Evolutionary conservation across 2,888 invertebrate genomes (phyloP), one percentile per base, ranked within the genome.

Genomic region (Drosophila ezoana): DNA sequence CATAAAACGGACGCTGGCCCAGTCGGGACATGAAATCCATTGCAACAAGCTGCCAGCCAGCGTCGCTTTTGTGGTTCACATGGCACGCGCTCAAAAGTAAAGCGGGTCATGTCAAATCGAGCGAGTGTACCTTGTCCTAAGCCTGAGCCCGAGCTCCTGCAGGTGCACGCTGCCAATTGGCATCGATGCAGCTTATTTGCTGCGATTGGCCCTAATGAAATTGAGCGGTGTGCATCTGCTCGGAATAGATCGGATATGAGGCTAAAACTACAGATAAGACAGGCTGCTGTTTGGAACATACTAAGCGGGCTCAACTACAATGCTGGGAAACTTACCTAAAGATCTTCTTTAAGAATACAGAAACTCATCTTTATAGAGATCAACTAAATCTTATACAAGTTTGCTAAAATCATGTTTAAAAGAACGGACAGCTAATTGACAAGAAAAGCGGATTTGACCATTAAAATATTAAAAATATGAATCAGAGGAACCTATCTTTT

Each of bases 1-100:
- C 88, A 83, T 87, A 87, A 83, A 83, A 79, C 68, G 86, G 75
- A 76, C 79, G 54, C 58, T 70, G 56, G 60, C 60, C 47, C 51
- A 35, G 44, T 32, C 47, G 45, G 64, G n/a, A 69, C 52, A 52
- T 53, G 48, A 51, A 45, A 62, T 62, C 43, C 32, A 43, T 61
- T 61, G 51, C 71, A 71, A 72, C 56, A 72, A 51, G 45, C 59
- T 38, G 51, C 11, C 48, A 48, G 33, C 4, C 28, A 45, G 64
- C 37, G 61, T 23, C 37, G 73, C 71, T 69, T 79, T 76, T 79
- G 82, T 72, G 88, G 87, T 72, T 68, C 87, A 66, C 84, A 66
- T 76, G 87, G 66, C 78, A 78, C 67, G 76, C 78, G 51, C 53
- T 77, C 65, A 65, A 67, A 76, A 57, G 41, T 66, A 79, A 65